These are phyloP conservation scores for Drosophila mayri DNA, from an alignment of 1,140 invertebrate species.

Conservation along the genomic window DNA sequence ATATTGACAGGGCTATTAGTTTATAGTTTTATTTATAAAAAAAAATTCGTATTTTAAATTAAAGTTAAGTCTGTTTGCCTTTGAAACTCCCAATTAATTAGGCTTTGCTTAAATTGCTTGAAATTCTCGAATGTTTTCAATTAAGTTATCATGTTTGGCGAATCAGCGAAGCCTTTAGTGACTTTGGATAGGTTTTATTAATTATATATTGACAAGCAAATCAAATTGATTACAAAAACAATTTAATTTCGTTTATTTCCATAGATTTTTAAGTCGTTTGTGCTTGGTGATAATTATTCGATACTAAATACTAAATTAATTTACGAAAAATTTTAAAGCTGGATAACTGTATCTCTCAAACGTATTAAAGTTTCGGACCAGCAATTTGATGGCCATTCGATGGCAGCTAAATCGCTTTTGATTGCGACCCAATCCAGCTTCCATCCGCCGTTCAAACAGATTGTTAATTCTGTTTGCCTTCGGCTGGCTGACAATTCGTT, in stretches of 20 bases:
- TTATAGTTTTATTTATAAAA: too few species aligned
- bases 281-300: too few species aligned
- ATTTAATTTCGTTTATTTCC: background rate
- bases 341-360: background rate
- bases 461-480: slow-evolving; percentile 52
- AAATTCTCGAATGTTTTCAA: background rate
- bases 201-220: background rate
- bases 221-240: background rate
- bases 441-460: slow-evolving; percentile 44
- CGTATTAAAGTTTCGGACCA: slow-evolving; percentile 8
- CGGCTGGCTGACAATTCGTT: slow-evolving; percentile 35
- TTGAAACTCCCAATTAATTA: background rate
- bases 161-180: background rate
- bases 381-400: slow-evolving; percentile 11
- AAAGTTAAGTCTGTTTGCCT: background rate
- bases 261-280: too few species aligned
- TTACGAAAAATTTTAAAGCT: background rate
- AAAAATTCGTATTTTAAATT: background rate
- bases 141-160: background rate
- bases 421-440: slow-evolving; percentile 41
- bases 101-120: background rate
- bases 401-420: slow-evolving; percentile 38
- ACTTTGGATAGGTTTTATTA: background rate
- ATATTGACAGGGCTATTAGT: background rate
- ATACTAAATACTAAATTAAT: background rate